phyloP scores from a whole-genome alignment of 2,113 vertebrate species.

The Microtus pennsylvanicus region DNA sequence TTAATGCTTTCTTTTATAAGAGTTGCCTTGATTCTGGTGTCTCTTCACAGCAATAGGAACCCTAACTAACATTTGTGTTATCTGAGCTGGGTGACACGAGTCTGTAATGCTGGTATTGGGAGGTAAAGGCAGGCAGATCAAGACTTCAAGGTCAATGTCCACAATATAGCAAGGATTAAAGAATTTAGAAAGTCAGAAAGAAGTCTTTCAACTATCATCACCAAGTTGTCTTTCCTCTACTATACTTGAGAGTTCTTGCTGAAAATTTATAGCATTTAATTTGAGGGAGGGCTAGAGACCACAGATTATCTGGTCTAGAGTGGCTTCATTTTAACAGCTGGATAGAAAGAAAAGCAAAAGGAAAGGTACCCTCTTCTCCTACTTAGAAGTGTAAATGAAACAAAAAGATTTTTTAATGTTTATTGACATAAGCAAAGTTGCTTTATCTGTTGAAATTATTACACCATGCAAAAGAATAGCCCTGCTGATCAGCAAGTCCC shows the following conservation, averaged over 20 bases:
- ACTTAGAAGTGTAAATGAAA: conserved; percentile 42
- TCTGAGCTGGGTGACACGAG: no score
- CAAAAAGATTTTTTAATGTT: conserved; percentile 57
- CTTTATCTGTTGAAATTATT: conserved; percentile 47
- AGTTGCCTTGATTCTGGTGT: not conserved
- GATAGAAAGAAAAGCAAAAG: conserved; percentile 33
- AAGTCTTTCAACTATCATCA: not conserved
- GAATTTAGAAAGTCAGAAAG: not conserved
- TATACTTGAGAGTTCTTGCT: conserved; percentile 25
- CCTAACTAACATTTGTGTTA: not conserved
- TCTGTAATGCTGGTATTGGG: not conserved
- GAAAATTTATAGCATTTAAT: conserved; percentile 40
- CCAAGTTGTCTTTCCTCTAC: conserved; percentile 43
- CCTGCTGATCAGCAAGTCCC: not conserved
- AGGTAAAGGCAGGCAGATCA: not conserved
- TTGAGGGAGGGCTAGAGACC: not conserved
- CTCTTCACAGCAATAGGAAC: not conserved
- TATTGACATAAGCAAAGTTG: conserved; percentile 42
- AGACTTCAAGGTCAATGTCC: not conserved
- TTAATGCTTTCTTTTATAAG: not conserved
- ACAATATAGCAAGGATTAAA: not conserved
- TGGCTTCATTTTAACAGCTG: conserved; percentile 60
- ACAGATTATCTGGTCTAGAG: conserved; percentile 46
- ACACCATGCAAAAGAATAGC: conserved; percentile 14
- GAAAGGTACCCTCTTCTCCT: conserved; percentile 25